phyloP scores from a whole-genome alignment of 2,113 vertebrate genomes.

The Cochlearius cochlearius region DNA sequence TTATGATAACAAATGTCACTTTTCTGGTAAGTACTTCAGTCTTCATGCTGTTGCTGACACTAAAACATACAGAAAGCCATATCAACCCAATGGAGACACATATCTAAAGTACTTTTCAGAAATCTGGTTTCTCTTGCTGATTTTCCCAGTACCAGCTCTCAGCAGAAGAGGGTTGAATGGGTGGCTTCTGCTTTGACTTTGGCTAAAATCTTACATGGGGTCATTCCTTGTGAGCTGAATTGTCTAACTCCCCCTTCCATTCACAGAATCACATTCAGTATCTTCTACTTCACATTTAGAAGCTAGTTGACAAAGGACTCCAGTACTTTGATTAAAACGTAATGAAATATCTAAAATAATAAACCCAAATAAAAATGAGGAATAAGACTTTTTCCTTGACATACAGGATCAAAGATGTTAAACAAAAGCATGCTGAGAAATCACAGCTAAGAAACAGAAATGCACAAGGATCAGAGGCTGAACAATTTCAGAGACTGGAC shows the following conservation, averaged over 20 bases:
- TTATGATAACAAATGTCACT: neutral
- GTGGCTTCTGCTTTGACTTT: neutral
- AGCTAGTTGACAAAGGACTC: neutral
- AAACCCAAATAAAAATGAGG: neutral
- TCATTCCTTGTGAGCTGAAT: neutral
- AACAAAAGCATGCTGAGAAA: neutral
- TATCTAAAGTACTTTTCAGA: neutral
- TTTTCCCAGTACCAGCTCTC: neutral
- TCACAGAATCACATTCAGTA: neutral
- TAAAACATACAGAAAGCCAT: neutral
- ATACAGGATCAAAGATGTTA: neutral
- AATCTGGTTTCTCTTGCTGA: neutral
- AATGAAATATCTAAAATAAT: neutral
- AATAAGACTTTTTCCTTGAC: neutral
- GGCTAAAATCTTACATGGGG: neutral
- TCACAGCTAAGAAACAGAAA: neutral
- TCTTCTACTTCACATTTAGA: neutral
- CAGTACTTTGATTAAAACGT: neutral
- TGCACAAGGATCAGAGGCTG: neutral
- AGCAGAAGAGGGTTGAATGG: neutral
- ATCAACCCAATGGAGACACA: fast-evolving
- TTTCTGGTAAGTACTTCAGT: neutral
- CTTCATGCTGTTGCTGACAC: neutral
- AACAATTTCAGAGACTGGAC: neutral
- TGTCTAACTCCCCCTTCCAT: neutral